These are phyloP conservation scores for Malurus melanocephalus DNA, from an alignment of 2,113 vertebrate genomes.

Conservation along the genomic window DNA sequence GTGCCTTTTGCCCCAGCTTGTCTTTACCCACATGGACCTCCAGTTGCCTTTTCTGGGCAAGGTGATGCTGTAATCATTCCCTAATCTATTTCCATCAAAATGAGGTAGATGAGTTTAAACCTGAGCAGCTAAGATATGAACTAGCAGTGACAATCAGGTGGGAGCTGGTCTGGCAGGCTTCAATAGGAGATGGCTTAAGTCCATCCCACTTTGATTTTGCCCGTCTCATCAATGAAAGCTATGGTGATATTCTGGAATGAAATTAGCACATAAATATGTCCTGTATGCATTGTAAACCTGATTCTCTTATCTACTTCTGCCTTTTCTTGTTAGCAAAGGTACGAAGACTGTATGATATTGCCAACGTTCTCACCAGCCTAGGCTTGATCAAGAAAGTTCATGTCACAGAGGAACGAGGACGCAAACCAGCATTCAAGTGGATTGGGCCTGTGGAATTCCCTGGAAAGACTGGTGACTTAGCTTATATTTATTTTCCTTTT, in stretches of 20 bases:
- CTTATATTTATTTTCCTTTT: background rate
- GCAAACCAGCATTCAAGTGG: slow-evolving; percentile 92
- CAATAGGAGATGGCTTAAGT: background rate
- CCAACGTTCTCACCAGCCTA: slow-evolving; percentile 91
- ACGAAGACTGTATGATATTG: slow-evolving; percentile 90
- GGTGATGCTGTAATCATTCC: background rate
- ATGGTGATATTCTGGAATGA: background rate
- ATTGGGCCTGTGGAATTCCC: slow-evolving; percentile 86
- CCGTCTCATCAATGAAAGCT: background rate
- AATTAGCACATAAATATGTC: background rate
- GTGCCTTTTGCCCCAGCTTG: background rate
- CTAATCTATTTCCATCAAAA: background rate
- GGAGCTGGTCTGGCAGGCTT: background rate
- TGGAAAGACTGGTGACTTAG: slow-evolving; percentile 55
- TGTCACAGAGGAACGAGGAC: slow-evolving; percentile 83
- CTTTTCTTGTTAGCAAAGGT: slow-evolving; percentile 81
- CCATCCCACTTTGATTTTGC: background rate
- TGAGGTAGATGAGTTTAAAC: background rate
- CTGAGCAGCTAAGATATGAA: background rate
- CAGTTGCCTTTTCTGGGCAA: background rate
- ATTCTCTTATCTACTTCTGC: background rate
- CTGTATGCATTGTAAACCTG: background rate
- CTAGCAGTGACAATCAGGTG: background rate
- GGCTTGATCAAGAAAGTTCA: slow-evolving; percentile 89
- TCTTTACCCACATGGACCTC: rapidly evolving